Base-by-base conservation (phyloP, 2,797 vertebrate species). In the Pagetopsis macropterus region DNA sequence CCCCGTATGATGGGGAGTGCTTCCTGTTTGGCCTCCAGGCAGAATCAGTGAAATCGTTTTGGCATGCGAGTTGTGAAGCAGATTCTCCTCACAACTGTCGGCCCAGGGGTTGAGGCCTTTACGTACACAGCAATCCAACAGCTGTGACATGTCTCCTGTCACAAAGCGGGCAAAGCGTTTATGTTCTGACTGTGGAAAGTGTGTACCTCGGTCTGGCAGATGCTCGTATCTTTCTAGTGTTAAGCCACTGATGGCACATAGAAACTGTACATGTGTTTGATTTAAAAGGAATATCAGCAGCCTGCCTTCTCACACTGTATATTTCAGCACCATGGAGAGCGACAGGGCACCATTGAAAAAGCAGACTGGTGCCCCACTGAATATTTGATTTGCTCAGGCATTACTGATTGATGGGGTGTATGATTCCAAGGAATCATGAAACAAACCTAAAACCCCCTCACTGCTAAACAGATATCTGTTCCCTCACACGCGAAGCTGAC, bases 301-400 rank as follows among this genome's bases (percentile, higher is more conserved):
- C 23, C 46, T 48, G 56, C 49, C 66, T 67, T 37, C 52, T 62
- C 60, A 45, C 40, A 0, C 60, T 79, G 75, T 73, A 33, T 61
- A 56, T 87, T 94, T 93, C 92, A 94, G 94, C 83, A 94, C 93
- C 92, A 90, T 8, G 90, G 93, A 94, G 81, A 94, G 91, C 83
- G 70, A 68, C 86, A 54, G 59, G 64, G 70, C 64, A 71, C 40
- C 65, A 41, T 43, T 48, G 54, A 16, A 71, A 54, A 73, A 67
- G 43, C 50, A 67, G 51, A 61, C 41, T n/a, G 16, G 59, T 70
- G 70, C 44, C 43, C 40, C 57, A 59, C 63, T 79, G 55, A 82
- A 81, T 80, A 78, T 77, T 81, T 83, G 7, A 87, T 81, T 60
- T 48, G 65, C 62, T 60, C 61, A 33, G 46, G 41, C 70, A 59